Base-by-base conservation (phyloP, 2,888 invertebrate genomes). In the Caenorhabditis japonica region DNA sequence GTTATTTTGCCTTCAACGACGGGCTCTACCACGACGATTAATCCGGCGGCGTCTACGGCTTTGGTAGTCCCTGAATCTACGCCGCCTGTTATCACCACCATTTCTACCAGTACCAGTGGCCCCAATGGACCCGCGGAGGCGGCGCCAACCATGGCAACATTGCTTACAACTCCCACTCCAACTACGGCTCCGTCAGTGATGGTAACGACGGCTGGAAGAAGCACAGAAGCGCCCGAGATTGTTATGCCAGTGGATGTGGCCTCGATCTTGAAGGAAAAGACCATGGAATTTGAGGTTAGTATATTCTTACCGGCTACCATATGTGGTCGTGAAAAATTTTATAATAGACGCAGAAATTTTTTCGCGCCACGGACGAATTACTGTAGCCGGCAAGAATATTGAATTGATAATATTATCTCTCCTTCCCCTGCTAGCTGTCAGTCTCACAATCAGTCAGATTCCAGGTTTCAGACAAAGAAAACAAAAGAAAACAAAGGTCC, bases 241-340 rank as follows among this genome's bases (percentile, higher is more conserved):
- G 64, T 39, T 12, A 38, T 72, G 44, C 72, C 72, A n/a, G 52
- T 72, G 4, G 64, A 72, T 43, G 55, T 72, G 5, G 59, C 58
- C 34, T 72, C 72, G 17, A 64, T 72, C 64, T 25, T 64, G 30
- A 53, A 66, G 30, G 72, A 72, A n/a, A 53, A 71, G 39, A 46
- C 36, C 7, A 58, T 52, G 25, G 58, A 71, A 7, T 62, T 58
- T 13, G 51, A 56, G 71, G 71, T 71, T 13, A 46, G 68, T 15
- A 27, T n/a, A n/a, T n/a, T n/a, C n/a, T n/a, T n/a, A n/a, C n/a
- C n/a, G n/a, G n/a, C n/a, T n/a, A n/a, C n/a, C n/a, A n/a, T n/a
- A n/a, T n/a, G n/a, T n/a, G n/a, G n/a, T n/a, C n/a, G n/a, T n/a
- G n/a, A n/a, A n/a, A n/a, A n/a, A n/a, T n/a, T n/a, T n/a, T n/a